Base-by-base conservation (phyloP, 2,797 vertebrate species). In the Oceanodroma leucorhoa region DNA sequence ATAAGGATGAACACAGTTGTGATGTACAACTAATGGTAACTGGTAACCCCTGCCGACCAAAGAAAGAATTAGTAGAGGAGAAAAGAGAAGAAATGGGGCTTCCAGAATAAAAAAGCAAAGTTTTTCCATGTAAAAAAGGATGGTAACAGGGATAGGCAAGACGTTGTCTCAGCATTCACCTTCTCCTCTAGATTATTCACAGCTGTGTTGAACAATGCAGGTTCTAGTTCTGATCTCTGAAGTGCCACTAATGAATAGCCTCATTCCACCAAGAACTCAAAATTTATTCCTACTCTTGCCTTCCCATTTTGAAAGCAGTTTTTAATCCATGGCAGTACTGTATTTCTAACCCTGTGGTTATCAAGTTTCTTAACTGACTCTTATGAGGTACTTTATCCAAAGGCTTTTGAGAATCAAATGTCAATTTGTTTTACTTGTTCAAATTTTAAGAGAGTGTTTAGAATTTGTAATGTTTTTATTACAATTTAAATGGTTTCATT, bases 351-450 rank as follows among this genome's bases (percentile, higher is more conserved):
- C 17, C 14, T 29, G 23, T 79, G 30, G 62, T 55, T 62, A 73
- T 53, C 58, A 76, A 57, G 46, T 94, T 95, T 85, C 64, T 85
- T 80, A 70, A 73, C 46, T 38, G 51, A 82, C 22, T 84, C 77
- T 90, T 72, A 73, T 27, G 45, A 92, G 29, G 6, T 16, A 60
- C 34, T 89, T 95, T 92, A 70, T 76, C 24, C 46, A 38, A 84
- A 93, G 55, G 23, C 41, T 95, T 92, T 84, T 4, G 9, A 80
- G 55, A 88, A 84, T 87, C 62, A 89, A 90, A 89, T 92, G 40
- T 71, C 73, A 93, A 66, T 90, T 95, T 94, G 30, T 41, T 95
- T 66, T 66, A 82, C 26, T 83, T 84, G 62, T 73, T 90, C 48
- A 72, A 73, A 89, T 87, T 90, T 95, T 95, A 66, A 92, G 26